Evolutionary conservation across 2,797 vertebrate species (phyloP).

Genomic region (Uromys caudimaculatus): DNA sequence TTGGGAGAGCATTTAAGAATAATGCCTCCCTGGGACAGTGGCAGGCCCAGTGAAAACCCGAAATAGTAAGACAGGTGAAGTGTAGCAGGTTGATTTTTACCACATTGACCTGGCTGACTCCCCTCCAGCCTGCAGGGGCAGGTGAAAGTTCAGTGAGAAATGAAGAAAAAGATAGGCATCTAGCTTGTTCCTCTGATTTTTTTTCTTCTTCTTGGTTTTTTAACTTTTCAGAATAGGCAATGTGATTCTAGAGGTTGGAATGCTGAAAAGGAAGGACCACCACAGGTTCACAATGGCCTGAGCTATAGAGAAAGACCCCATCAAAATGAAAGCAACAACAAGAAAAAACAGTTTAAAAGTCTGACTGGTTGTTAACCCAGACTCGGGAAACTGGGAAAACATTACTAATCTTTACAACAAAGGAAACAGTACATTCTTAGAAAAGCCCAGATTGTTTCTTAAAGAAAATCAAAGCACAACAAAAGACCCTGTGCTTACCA

Average conservation of each 20-base stretch:
- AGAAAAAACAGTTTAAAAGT: neutral
- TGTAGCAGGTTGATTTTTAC: neutral
- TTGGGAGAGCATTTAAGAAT: constrained; percentile 14
- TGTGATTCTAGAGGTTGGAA: neutral
- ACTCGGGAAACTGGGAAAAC: neutral
- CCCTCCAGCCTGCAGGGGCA: neutral
- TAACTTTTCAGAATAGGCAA: neutral
- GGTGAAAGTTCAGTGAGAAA: neutral
- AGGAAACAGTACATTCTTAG: neutral
- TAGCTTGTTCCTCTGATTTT: no score
- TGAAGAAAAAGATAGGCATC: neutral
- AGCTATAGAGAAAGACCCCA: neutral
- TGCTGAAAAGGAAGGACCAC: neutral
- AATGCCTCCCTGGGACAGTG: neutral
- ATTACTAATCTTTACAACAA: neutral
- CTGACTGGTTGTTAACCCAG: neutral
- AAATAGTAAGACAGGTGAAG: neutral
- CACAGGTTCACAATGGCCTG: neutral
- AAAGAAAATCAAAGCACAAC: neutral
- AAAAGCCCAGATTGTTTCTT: neutral
- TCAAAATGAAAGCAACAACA: neutral
- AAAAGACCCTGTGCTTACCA: neutral
- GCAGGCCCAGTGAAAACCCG: neutral
- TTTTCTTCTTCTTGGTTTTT: neutral
- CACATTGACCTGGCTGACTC: neutral